Conservation (phyloP, 2,888 invertebrate genomes). For the Apodemia mormo region DNA sequence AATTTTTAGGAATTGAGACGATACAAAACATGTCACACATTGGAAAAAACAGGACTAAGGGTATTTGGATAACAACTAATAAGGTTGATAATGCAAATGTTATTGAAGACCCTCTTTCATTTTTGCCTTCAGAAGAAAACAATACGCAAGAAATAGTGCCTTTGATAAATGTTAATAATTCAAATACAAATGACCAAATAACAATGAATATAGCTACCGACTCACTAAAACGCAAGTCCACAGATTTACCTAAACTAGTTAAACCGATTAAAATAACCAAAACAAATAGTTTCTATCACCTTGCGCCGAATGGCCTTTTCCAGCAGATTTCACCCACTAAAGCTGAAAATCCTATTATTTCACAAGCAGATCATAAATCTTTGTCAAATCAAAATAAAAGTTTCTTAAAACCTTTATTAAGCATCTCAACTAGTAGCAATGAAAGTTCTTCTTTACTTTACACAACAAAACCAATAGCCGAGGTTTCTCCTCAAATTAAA, state of each 20-base stretch:
- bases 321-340: constrained; percentile 26
- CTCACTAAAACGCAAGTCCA: constrained; percentile 17
- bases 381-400: constrained; percentile 19
- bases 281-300: constrained; percentile 58
- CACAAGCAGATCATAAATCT: constrained; percentile 18
- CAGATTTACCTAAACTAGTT: constrained; percentile 43
- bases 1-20: constrained; percentile 66
- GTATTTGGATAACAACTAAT: constrained; percentile 67
- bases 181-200: not conserved
- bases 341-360: constrained; percentile 23
- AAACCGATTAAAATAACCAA: constrained; percentile 69
- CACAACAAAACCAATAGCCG: constrained; percentile 43
- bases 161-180: constrained; percentile 21
- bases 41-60: constrained; percentile 53
- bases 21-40: constrained; percentile 48
- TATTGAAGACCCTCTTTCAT: constrained; percentile 64
- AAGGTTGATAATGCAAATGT: constrained; percentile 64
- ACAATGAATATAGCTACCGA: not conserved
- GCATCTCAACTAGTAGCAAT: not conserved
- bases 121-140: constrained; percentile 46
- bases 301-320: constrained; percentile 46
- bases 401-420: not conserved
- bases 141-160: constrained; percentile 27
- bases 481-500: constrained; percentile 55
- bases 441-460: not conserved